These are phyloP conservation scores for Trichonephila clavipes DNA, from an alignment of 1,140 invertebrate species.

Conservation along the genomic window DNA sequence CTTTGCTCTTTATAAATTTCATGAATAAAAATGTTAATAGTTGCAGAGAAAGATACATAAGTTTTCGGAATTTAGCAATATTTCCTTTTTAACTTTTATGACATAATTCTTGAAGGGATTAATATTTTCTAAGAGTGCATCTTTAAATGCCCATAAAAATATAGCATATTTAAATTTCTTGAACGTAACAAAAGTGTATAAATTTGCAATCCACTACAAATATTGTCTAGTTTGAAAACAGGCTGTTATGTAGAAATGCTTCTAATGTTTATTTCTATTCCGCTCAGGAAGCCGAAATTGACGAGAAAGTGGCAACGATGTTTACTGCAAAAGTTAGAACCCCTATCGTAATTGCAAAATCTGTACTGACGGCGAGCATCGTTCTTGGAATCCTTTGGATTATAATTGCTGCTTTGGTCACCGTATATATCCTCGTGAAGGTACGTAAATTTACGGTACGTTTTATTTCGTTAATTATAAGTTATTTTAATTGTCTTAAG, in stretches of 20 bases:
- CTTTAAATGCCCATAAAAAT: too few species aligned
- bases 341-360: conserved; percentile 56
- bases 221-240: too few species aligned
- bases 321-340: conserved; percentile 67
- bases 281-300: conserved; percentile 64
- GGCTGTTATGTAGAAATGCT: too few species aligned
- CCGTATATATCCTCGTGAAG: conserved; percentile 69
- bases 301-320: background rate
- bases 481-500: background rate
- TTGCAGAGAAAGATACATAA: too few species aligned
- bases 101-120: too few species aligned
- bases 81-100: too few species aligned
- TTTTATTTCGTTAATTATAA: background rate
- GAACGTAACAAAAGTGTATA: too few species aligned
- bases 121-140: too few species aligned
- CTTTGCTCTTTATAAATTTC: background rate
- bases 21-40: too few species aligned
- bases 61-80: too few species aligned
- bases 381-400: conserved; percentile 75
- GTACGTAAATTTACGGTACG: conserved; percentile 51
- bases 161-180: too few species aligned
- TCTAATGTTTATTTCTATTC: background rate
- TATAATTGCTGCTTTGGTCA: conserved; percentile 49
- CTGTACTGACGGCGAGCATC: conserved; percentile 67
- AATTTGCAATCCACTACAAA: too few species aligned